These are phyloP conservation scores for Graphium colonna DNA, from an alignment of 2,888 invertebrate genomes.

Conservation along the genomic window DNA sequence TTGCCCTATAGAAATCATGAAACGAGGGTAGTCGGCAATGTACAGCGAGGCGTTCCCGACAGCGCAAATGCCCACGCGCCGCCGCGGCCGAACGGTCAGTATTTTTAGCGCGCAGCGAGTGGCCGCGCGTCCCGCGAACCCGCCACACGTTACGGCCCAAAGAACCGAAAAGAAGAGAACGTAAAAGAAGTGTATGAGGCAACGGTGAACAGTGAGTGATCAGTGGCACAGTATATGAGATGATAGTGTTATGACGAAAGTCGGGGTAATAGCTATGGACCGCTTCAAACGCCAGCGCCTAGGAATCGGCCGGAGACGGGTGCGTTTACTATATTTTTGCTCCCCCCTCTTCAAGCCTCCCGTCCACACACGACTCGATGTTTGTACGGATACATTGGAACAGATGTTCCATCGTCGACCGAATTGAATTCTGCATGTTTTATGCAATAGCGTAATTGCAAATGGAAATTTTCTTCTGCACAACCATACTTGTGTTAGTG, in stretches of 20 bases:
- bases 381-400: constrained; percentile 8
- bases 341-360: not conserved
- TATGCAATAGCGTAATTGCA: not conserved
- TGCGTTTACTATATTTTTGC: constrained; percentile 31
- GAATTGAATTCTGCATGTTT: not conserved
- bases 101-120: constrained; percentile 68
- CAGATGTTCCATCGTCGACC: constrained; percentile 3
- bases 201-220: not conserved
- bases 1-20: too few species aligned
- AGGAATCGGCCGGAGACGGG: constrained; percentile 53
- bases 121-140: constrained; percentile 45
- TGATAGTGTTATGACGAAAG: constrained; percentile 72
- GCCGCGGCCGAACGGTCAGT: constrained; percentile 34
- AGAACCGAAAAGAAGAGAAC: too few species aligned
- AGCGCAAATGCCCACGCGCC: constrained; percentile 34
- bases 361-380: not conserved
- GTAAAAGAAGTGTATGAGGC: not conserved
- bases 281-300: constrained; percentile 61
- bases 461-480: not conserved
- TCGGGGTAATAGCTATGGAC: constrained; percentile 48
- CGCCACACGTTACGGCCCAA: constrained; percentile 31
- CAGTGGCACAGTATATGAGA: constrained; percentile 40
- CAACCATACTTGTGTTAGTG: not conserved
- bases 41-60: constrained; percentile 24
- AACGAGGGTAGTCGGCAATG: constrained; percentile 32